Conservation (phyloP, 2,113 vertebrate genomes). For the Larimichthys crocea region DNA sequence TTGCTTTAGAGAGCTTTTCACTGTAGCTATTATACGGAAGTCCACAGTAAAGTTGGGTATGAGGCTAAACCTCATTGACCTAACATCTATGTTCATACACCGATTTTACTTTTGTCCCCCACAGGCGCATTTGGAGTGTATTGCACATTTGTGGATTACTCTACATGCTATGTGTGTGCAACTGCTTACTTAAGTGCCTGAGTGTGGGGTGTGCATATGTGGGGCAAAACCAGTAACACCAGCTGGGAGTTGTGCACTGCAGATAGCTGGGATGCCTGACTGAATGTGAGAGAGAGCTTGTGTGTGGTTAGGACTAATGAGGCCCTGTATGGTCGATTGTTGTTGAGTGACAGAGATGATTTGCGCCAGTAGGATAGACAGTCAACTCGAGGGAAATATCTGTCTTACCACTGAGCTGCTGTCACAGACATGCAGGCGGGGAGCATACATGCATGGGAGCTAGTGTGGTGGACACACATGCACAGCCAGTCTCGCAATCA, state of each 20-base stretch:
- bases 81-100: conserved; percentile 2
- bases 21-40: conserved; percentile 22
- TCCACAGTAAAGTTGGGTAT: conserved; percentile 28
- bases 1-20: conserved; percentile 51
- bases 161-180: conserved; percentile 6
- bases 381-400: conserved; percentile 58
- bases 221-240: conserved; percentile 18
- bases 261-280: conserved; percentile 42
- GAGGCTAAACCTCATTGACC: conserved; percentile 30
- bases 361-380: conserved; percentile 64
- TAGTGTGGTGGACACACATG: not conserved
- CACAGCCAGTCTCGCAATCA: not conserved
- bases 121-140: conserved; percentile 1
- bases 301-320: conserved; percentile 78
- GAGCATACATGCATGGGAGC: conserved; percentile 5
- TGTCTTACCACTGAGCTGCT: conserved; percentile 45
- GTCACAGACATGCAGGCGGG: conserved; percentile 42
- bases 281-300: conserved; percentile 52
- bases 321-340: conserved; percentile 53
- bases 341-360: conserved; percentile 73
- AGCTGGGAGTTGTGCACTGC: conserved; percentile 35
- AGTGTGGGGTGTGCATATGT: conserved; percentile 5
- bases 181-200: conserved; percentile 23
- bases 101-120: not conserved
- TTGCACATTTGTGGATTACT: conserved; percentile 28